These are phyloP conservation scores for Gambusia yucatana DNA, from an alignment of 2,797 vertebrate species.

Conservation along the genomic window DNA sequence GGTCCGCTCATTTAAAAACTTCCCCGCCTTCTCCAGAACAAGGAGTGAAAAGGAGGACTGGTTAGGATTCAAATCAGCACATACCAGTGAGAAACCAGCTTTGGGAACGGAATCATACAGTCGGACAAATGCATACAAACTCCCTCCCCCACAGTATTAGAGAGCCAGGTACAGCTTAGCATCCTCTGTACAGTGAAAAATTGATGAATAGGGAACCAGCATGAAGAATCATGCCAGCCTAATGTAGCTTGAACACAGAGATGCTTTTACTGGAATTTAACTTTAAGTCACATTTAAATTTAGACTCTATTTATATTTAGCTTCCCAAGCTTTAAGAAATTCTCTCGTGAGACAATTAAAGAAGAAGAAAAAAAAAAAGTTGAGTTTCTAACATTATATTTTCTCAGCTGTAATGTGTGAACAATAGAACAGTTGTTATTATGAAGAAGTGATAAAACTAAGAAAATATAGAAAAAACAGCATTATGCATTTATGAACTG, in stretches of 20 bases:
- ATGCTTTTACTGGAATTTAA: constrained; percentile 8
- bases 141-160: constrained; percentile 17
- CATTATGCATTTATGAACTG: not conserved
- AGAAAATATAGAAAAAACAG: not conserved
- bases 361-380: not conserved
- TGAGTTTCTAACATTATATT: not conserved
- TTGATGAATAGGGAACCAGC: constrained; percentile 5
- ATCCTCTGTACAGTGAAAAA: constrained; percentile 10
- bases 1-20: constrained; percentile 64
- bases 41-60: constrained; percentile 74
- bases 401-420: not conserved
- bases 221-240: not conserved
- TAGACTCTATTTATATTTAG: not conserved
- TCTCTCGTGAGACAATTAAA: not conserved
- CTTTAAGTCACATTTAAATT: not conserved
- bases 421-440: not conserved
- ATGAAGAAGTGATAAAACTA: not conserved
- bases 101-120: constrained; percentile 48
- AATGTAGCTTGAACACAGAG: constrained; percentile 3
- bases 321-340: not conserved
- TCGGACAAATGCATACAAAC: constrained; percentile 24
- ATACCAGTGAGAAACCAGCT: constrained; percentile 62
- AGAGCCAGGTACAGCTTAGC: constrained; percentile 17
- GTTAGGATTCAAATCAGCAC: constrained; percentile 81
- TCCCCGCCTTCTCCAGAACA: constrained; percentile 37